These are phyloP conservation scores for Rhagologus leucostigma DNA, from an alignment of 2,113 vertebrate genomes.

Conservation along the genomic window DNA sequence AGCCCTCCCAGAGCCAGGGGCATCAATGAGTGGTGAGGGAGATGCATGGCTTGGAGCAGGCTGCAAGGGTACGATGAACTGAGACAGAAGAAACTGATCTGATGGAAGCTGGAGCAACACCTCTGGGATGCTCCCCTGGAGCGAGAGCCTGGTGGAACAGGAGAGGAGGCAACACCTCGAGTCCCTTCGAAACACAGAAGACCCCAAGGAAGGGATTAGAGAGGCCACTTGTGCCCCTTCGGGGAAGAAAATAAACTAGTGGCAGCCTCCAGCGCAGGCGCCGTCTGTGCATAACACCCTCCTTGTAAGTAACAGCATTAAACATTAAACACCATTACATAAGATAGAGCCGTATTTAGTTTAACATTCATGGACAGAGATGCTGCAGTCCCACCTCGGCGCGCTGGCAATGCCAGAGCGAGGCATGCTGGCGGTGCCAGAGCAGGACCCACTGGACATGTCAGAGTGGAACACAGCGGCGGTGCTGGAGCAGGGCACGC, in stretches of 20 bases:
- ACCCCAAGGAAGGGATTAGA: not conserved
- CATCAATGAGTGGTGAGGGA: fast-evolving
- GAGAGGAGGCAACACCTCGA: not conserved
- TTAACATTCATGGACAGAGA: not conserved
- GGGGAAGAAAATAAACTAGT: not conserved
- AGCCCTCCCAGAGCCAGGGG: not conserved
- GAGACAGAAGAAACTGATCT: not conserved
- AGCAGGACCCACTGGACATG: not conserved
- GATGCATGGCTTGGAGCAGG: fast-evolving
- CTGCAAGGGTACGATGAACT: fast-evolving
- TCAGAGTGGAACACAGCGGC: no score
- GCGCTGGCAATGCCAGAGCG: fast-evolving
- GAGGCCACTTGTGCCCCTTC: fast-evolving
- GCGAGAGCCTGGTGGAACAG: not conserved
- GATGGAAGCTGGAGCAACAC: not conserved
- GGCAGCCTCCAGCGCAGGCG: not conserved
- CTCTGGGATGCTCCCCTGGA: not conserved
- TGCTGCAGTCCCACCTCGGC: not conserved
- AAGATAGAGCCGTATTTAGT: not conserved
- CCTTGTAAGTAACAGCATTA: constrained; percentile 21
- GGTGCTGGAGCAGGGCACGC: fast-evolving
- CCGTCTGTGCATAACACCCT: not conserved
- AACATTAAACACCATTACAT: constrained; percentile 41
- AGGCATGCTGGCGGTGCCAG: not conserved
- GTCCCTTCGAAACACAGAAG: not conserved